These are phyloP conservation scores for Muricea muricata DNA, from an alignment of 92 coral and sea anemone species.

Conservation along the genomic window DNA sequence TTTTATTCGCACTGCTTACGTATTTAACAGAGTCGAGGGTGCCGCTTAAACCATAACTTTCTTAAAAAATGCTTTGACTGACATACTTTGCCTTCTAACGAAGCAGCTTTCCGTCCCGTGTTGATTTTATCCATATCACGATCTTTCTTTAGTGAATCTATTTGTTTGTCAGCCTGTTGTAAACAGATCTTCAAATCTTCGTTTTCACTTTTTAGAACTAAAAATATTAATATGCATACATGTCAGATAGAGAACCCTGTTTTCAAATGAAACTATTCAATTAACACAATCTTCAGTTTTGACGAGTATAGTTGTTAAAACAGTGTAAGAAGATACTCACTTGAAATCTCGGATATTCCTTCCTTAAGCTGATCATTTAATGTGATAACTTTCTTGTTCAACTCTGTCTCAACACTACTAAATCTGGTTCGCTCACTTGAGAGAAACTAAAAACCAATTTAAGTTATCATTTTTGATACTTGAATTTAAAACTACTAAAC, in stretches of 20 bases:
- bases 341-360: conserved; percentile 78
- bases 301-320: too few species aligned
- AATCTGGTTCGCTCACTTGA: conserved; percentile 84
- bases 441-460: conserved; percentile 60
- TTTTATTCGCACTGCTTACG: too few species aligned
- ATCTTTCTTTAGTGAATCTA: conserved; percentile 85
- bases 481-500: too few species aligned
- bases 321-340: conserved; percentile 42
- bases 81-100: conserved; percentile 87
- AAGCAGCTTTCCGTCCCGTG: conserved; percentile 77
- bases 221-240: too few species aligned
- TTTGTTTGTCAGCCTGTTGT: conserved; percentile 89
- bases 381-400: conserved; percentile 87
- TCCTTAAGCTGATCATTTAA: conserved; percentile 91
- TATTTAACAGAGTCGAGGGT: too few species aligned
- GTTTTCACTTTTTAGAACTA: conserved; percentile 89
- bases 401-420: conserved; percentile 86
- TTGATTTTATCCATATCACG: conserved; percentile 88
- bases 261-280: not conserved
- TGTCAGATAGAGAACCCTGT: too few species aligned
- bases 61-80: too few species aligned
- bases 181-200: conserved; percentile 83
- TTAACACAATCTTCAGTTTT: too few species aligned
- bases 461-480: not conserved
- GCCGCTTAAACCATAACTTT: too few species aligned